Percentiles rank a stretch among this genome's conserved stretches.
These are phyloP conservation scores for Macrosiphum euphorbiae DNA, from an alignment of 2,888 invertebrate species.

Conservation along the genomic window DNA sequence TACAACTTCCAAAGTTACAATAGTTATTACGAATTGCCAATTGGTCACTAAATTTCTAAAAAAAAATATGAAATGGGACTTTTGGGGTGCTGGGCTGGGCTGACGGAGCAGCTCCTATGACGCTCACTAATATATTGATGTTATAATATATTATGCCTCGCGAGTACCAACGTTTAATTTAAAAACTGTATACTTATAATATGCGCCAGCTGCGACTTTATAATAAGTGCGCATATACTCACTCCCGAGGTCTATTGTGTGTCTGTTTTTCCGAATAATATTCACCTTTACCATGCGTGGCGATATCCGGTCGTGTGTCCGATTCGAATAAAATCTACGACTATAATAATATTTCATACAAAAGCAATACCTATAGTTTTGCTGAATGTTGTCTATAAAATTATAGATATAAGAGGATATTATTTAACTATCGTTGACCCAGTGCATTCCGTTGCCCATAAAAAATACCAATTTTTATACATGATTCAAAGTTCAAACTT, in stretches of 20 bases:
- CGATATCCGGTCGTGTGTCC: neutral
- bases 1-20: no score
- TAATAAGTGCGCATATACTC: neutral
- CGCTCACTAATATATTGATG: neutral
- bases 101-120: no score
- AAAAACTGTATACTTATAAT: neutral
- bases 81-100: no score
- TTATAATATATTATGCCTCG: neutral
- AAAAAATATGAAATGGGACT: neutral
- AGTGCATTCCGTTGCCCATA: no score
- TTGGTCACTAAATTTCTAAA: no score
- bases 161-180: neutral
- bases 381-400: neutral
- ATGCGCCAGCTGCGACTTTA: neutral
- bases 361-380: neutral
- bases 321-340: neutral
- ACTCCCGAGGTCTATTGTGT: neutral
- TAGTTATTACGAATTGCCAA: no score
- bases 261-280: neutral
- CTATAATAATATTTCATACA: neutral
- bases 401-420: neutral
- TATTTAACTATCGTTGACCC: no score
- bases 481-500: no score
- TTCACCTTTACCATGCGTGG: neutral
- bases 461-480: no score